These are phyloP conservation scores for Eupristina koningsbergeri DNA, from an alignment of 1,140 invertebrate species.

Conservation along the genomic window DNA sequence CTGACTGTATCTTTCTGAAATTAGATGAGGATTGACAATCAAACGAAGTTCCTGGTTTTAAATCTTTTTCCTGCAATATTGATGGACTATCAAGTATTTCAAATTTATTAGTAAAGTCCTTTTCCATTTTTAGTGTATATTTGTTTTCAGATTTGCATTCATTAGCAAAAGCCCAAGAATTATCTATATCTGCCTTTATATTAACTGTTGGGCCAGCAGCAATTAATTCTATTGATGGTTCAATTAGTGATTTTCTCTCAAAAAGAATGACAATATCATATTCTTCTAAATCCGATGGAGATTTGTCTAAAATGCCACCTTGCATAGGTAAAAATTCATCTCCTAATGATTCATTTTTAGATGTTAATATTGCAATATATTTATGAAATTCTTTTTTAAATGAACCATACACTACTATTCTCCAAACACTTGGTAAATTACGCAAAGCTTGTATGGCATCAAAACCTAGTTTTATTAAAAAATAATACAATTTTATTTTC, in stretches of 20 bases:
- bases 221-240: slow-evolving; percentile 28
- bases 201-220: slow-evolving; percentile 31
- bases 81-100: slow-evolving; percentile 24
- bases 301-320: slow-evolving; percentile 42
- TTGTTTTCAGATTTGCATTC: background rate
- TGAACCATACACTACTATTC: slow-evolving; percentile 40
- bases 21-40: slow-evolving; percentile 24
- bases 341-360: slow-evolving; percentile 22
- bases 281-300: slow-evolving; percentile 24
- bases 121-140: background rate
- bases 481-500: background rate
- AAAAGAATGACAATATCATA: slow-evolving; percentile 41
- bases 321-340: slow-evolving; percentile 43
- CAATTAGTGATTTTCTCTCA: slow-evolving; percentile 45
- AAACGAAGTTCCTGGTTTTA: background rate
- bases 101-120: slow-evolving; percentile 15
- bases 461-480: slow-evolving; percentile 19
- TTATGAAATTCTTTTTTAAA: slow-evolving; percentile 45
- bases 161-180: background rate
- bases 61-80: background rate
- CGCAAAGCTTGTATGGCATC: slow-evolving; percentile 26
- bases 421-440: slow-evolving; percentile 44
- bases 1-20: background rate
- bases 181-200: background rate
- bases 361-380: slow-evolving; percentile 27